Evolutionary conservation across 2,888 invertebrate species (phyloP), one percentile per base, ranked within the genome.

Genomic region (Sphinx pinastri): DNA sequence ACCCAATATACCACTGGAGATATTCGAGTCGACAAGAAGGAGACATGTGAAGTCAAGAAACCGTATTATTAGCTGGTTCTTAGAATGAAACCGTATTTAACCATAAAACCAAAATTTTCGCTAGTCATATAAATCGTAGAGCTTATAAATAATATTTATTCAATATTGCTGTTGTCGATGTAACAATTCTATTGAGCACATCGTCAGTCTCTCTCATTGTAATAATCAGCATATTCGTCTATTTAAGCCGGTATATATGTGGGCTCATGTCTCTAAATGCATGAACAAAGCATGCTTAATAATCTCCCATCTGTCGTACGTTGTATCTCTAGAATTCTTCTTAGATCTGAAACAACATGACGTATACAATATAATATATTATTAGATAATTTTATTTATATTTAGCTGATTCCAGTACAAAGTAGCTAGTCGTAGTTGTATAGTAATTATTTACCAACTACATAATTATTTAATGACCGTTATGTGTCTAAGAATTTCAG

Each of bases 1-100:
- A 94, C 94, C 94, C 91, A 94, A 94, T 94, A 94, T 94, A 84
- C 94, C 94, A 81, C 93, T 94, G 94, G 94, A 94, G 92, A 88
- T 94, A 88, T 91, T 94, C 92, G 94, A 94, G 94, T 94, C 94
- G 73, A 91, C 94, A 84, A 87, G 94, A 90, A 92, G 94, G 87
- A 88, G 93, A 87, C 94, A 94, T 85, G 92, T 91, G 84, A 94
- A 94, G 86, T 94, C 94, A 90, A 94, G 94, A 88, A 93, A 94
- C 89, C 93, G 94, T 87, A 94, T 94, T 79, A 94, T 94, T 91
- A 94, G 94, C 94, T 94, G 94, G 94, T 93, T 94, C 81, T 91
- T 94, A 90, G 94, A 94, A 88, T 94, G 87, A 91, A 84, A 87
- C 80, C 87, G 84, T 89, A 85, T 87, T 76, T 77, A 82, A 71